These are phyloP conservation scores for Syritta pipiens DNA, from an alignment of 2,888 invertebrate genomes.

Conservation along the genomic window DNA sequence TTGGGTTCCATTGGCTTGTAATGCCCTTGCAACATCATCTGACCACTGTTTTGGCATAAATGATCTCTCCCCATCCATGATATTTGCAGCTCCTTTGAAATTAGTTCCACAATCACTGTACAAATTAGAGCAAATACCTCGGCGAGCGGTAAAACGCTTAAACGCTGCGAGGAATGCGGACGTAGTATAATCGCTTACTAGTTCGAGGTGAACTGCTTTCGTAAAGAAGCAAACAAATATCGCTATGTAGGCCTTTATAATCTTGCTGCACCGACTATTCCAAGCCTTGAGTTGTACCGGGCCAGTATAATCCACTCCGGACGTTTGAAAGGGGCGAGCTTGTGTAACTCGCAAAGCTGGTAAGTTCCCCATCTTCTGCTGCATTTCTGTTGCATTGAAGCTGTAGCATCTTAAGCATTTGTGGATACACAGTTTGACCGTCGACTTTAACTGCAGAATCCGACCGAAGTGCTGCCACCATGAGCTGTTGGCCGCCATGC, in stretches of 20 bases:
- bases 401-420: background rate
- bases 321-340: background rate
- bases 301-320: background rate
- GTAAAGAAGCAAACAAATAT: too few species aligned
- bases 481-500: constrained; percentile 18
- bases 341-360: background rate
- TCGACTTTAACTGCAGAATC: constrained; percentile 6
- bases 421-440: background rate
- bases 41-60: too few species aligned
- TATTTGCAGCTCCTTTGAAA: background rate
- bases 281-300: background rate
- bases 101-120: background rate
- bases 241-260: background rate
- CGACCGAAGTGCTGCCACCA: constrained; percentile 12
- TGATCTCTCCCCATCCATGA: too few species aligned
- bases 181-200: too few species aligned
- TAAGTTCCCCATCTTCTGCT: background rate
- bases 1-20: too few species aligned
- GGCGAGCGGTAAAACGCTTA: too few species aligned
- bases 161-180: too few species aligned
- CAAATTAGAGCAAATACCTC: background rate
- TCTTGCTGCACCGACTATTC: background rate
- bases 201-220: too few species aligned
- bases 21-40: too few species aligned
- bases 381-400: background rate